These are phyloP conservation scores for Chelon labrosus DNA, from an alignment of 2,797 vertebrate species.

Conservation along the genomic window DNA sequence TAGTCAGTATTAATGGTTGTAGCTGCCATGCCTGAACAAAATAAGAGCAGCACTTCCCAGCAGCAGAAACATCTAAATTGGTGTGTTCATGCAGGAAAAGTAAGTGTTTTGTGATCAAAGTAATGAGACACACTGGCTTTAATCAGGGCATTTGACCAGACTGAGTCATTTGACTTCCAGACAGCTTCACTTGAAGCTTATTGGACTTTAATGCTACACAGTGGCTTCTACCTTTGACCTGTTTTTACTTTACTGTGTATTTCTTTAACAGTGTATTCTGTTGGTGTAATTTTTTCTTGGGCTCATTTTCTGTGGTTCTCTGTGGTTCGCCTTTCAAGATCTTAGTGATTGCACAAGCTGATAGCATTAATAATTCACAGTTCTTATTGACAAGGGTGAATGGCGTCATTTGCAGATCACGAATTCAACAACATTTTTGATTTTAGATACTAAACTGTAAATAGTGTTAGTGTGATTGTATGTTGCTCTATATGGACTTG, in stretches of 20 bases:
- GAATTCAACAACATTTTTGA: not conserved
- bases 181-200: slow-evolving; percentile 7
- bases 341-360: not conserved
- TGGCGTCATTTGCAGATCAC: too few relatives aligned
- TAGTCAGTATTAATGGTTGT: not conserved
- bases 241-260: not conserved
- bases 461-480: not conserved
- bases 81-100: not conserved
- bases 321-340: not conserved
- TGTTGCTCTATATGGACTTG: too few relatives aligned
- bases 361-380: not conserved
- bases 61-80: not conserved
- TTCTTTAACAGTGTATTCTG: not conserved
- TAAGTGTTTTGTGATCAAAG: slow-evolving; percentile 5
- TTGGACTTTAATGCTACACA: not conserved
- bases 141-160: not conserved
- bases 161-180: not conserved
- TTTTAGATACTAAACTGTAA: not conserved
- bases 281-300: not conserved
- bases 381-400: too few relatives aligned
- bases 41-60: not conserved
- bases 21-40: not conserved
- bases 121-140: slow-evolving; percentile 7
- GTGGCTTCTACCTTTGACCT: not conserved
- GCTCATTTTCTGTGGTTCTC: not conserved